Conservation (phyloP, 2,797 vertebrate species). For the Pterois miles region DNA sequence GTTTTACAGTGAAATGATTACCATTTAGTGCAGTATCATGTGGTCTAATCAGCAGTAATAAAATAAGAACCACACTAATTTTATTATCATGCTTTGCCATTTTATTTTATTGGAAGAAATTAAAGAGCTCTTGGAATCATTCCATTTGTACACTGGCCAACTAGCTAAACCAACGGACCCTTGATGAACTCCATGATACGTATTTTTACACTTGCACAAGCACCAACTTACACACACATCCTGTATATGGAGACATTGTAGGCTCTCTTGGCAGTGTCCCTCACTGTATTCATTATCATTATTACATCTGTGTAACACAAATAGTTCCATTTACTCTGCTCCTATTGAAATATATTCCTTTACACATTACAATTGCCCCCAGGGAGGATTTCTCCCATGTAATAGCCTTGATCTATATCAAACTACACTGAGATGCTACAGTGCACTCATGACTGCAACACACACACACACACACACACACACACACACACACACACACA, state of each 20-base stretch:
- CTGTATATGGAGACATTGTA: conserved; percentile 1
- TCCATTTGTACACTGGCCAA: conserved; percentile 1
- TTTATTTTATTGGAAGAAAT: conserved; percentile 35
- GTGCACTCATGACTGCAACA: not conserved
- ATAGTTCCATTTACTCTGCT: conserved; percentile 17
- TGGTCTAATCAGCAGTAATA: conserved; percentile 14
- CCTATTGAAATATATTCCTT: conserved; percentile 53
- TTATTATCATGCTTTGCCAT: conserved; percentile 15
- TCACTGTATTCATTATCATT: conserved; percentile 32
- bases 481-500: conserved; percentile 1
- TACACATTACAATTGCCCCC: conserved; percentile 39
- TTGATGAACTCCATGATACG: not conserved
- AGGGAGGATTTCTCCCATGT: conserved; percentile 37
- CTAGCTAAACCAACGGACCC: not conserved
- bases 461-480: conserved; percentile 6
- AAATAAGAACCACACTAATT: conserved; percentile 11
- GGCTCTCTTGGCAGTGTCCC: not conserved
- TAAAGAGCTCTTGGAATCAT: conserved; percentile 24
- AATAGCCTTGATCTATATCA: conserved; percentile 35
- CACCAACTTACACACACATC: not conserved
- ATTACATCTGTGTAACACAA: conserved; percentile 32
- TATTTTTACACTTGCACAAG: conserved; percentile 9
- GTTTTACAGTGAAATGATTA: conserved; percentile 8
- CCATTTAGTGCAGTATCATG: conserved; percentile 11
- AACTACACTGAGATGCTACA: not conserved